A percentile compares a stretch with the other conserved stretches of the same genome.
Conservation (phyloP, 1,140 invertebrate species). For the Venustaconcha ellipsiformis region DNA sequence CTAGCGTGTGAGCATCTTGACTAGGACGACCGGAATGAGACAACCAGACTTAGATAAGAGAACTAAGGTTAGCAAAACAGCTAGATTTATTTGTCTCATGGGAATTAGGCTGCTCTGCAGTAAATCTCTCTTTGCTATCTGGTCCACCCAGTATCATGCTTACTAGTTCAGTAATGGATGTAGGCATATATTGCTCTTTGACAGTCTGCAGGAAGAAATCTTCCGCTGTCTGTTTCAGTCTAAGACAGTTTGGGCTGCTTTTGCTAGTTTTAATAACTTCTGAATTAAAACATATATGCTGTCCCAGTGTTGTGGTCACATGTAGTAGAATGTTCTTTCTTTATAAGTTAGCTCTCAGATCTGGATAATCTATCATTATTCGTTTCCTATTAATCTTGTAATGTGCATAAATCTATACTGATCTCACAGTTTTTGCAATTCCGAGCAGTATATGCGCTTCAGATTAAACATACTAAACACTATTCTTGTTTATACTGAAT, state of each 20-base stretch:
- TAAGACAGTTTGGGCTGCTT: neutral
- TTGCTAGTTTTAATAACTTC: neutral
- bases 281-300: neutral
- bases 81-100: neutral
- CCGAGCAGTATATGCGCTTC: neutral
- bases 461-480: neutral
- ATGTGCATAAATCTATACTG: neutral
- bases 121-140: neutral
- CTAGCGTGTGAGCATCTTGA: no score
- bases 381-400: neutral
- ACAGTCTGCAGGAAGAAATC: slow-evolving; percentile 5
- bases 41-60: no score
- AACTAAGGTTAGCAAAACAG: neutral
- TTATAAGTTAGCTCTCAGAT: neutral
- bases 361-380: neutral
- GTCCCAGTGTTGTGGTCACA: neutral
- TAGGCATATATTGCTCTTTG: neutral
- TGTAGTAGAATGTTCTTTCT: neutral
- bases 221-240: neutral
- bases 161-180: neutral
- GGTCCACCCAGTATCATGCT: neutral
- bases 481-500: neutral
- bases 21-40: no score
- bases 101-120: neutral
- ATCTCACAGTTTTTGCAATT: neutral